Evolutionary conservation across 37 sponge, comb jelly and placozoan species (phyloP), one percentile per base, ranked within the genome.

Genomic region (Halisarca cf. caerulea): DNA sequence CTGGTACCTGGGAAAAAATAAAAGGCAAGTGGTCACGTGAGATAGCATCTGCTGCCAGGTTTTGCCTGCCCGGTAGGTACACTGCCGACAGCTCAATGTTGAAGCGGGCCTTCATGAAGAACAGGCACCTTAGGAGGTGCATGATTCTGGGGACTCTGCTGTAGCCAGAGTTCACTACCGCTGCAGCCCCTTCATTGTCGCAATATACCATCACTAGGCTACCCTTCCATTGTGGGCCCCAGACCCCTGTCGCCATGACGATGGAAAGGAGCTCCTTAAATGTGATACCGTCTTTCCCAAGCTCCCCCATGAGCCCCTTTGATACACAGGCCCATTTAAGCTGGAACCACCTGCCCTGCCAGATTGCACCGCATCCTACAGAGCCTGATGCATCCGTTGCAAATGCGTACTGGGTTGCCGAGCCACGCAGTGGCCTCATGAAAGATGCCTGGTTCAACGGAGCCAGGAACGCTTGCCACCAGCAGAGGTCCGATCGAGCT

Each of bases 371-470:
- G 79, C 81, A 86, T 9, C 80, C 86, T 51, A 86, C 4, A 18
- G 23, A 17, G 30, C 86, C 86, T 3, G 86, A 86, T 23, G 86
- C 86, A 79, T 86, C 81, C 28, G 68, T 25, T 8, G 72, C 23
- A 32, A 71, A 61, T 36, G 38, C 55, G 18, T 73, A 35, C 2
- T 45, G 59, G 15, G 55, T 2, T 7, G 4, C n/a, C 38, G 0
- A 36, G 2, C 11, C 30, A 21, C 54, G 44, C 17, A 33, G 28
- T 18, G 64, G 2, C 37, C 41, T 3, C 33, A 80, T 37, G 38
- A 86, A 23, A 0, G 58, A 17, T 33, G 54, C 58, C 11, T 59
- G 80, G 58, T 86, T 86, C 86, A 73, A 86, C 2, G 55, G 27
- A 36, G 72, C 71, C 51, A 80, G 43, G 57, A 86, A 84, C 60